Conservation (phyloP, 2,797 vertebrate genomes). For the Pseudochaenichthys georgianus region DNA sequence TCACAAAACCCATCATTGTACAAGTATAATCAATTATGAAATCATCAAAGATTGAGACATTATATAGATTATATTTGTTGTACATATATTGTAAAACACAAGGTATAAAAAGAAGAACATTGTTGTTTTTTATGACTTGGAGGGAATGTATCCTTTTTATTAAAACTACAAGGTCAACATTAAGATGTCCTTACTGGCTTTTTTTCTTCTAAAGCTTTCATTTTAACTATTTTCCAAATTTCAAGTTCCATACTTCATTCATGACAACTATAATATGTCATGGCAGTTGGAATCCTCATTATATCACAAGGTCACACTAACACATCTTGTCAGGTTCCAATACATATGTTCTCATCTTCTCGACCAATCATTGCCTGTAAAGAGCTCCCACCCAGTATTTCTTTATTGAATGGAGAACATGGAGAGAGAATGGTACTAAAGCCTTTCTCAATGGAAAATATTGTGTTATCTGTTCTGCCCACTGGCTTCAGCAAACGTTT, state of each 20-base stretch:
- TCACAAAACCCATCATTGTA: neutral
- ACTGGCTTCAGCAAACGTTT: too few relatives aligned
- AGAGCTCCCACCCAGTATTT: neutral
- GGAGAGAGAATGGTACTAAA: too few relatives aligned
- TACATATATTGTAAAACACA: neutral
- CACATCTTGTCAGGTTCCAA: too few relatives aligned
- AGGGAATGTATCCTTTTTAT: neutral
- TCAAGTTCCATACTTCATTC: neutral
- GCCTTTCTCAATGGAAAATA: neutral
- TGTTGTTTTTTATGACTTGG: neutral
- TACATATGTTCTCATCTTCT: too few relatives aligned
- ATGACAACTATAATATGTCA: neutral
- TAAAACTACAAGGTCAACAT: neutral
- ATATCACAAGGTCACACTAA: too few relatives aligned
- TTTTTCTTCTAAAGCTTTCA: too few relatives aligned
- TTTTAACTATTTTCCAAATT: too few relatives aligned
- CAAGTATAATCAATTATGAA: conserved; percentile 5
- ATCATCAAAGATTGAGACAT: neutral
- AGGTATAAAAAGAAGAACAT: neutral
- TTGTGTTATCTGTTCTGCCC: neutral
- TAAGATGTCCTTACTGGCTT: too few relatives aligned
- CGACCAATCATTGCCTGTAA: too few relatives aligned
- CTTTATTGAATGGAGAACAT: neutral
- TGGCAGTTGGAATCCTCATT: too few relatives aligned
- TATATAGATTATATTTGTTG: neutral